phyloP scores from a whole-genome alignment of 2,113 vertebrate genomes.

The Leucoraja erinaceus region DNA sequence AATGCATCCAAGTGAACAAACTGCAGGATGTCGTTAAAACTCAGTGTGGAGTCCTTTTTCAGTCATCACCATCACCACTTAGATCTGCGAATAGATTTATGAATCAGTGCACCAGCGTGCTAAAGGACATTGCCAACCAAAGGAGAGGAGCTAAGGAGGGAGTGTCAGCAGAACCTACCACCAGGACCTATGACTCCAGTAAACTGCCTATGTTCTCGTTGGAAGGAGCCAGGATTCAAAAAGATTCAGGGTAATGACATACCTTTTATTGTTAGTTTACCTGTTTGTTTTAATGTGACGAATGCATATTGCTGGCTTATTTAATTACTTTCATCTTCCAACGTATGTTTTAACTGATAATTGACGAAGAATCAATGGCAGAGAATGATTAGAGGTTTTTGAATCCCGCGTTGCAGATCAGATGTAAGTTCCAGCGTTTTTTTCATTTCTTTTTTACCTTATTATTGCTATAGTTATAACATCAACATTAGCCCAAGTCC shows the following conservation, averaged over 20 bases:
- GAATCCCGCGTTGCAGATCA: neutral
- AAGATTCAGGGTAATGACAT: conserved; percentile 73
- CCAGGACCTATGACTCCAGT: conserved; percentile 66
- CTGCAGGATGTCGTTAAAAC: conserved; percentile 70
- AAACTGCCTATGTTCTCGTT: conserved; percentile 72
- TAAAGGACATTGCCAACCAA: conserved; percentile 58
- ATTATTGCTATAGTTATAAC: neutral
- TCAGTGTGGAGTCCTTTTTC: conserved; percentile 52
- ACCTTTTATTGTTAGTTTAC: neutral
- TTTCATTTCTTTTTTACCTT: neutral
- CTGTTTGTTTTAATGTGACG: neutral
- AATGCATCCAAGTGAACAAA: conserved; percentile 72
- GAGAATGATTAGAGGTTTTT: neutral
- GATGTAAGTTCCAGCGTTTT: neutral
- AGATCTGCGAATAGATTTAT: conserved; percentile 49
- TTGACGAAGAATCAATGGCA: neutral
- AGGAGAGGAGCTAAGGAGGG: conserved; percentile 83
- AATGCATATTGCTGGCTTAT: neutral
- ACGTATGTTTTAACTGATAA: neutral
- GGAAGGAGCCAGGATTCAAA: conserved; percentile 75
- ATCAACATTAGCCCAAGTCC: neutral
- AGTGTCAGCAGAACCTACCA: conserved; percentile 82
- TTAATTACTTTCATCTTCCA: neutral
- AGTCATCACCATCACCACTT: conserved; percentile 49
- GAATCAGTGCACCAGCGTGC: conserved; percentile 52